Conservation (phyloP, 2,797 vertebrate species). For the Champsocephalus esox region DNA sequence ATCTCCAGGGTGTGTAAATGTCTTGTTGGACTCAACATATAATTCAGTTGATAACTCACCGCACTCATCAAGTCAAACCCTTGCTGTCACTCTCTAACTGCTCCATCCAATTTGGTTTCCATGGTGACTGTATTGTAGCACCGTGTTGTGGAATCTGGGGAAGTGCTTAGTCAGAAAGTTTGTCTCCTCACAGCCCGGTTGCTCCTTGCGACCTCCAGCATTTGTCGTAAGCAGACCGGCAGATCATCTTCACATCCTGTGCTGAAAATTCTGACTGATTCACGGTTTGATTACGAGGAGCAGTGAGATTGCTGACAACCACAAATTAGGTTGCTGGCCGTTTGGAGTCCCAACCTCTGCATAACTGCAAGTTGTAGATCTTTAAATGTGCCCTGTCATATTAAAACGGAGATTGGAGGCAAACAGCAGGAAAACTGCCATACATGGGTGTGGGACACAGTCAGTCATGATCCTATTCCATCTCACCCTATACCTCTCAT, state of each 20-base stretch:
- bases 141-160: constrained; percentile 77
- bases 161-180: constrained; percentile 53
- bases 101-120: constrained; percentile 66
- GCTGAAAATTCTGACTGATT: constrained; percentile 66
- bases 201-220: constrained; percentile 43
- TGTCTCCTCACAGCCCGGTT: constrained; percentile 10
- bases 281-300: constrained; percentile 50
- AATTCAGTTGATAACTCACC: constrained; percentile 41
- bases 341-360: constrained; percentile 40
- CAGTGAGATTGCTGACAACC: constrained; percentile 59
- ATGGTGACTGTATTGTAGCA: constrained; percentile 65
- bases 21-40: constrained; percentile 48
- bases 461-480: constrained; percentile 12
- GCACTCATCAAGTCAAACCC: constrained; percentile 37
- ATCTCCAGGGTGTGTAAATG: constrained; percentile 44
- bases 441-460: constrained; percentile 32
- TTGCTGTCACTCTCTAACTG: constrained; percentile 33
- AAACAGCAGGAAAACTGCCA: constrained; percentile 14
- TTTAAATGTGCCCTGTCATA: not conserved
- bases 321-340: constrained; percentile 37
- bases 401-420: not conserved
- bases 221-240: constrained; percentile 53
- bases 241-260: constrained; percentile 74
- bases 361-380: not conserved
- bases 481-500: constrained; percentile 33